Evolutionary conservation across 53 echinoderm and acorn worm genomes (phyloP), one percentile per base, ranked within the genome.

Genomic region (Crossaster papposus): DNA sequence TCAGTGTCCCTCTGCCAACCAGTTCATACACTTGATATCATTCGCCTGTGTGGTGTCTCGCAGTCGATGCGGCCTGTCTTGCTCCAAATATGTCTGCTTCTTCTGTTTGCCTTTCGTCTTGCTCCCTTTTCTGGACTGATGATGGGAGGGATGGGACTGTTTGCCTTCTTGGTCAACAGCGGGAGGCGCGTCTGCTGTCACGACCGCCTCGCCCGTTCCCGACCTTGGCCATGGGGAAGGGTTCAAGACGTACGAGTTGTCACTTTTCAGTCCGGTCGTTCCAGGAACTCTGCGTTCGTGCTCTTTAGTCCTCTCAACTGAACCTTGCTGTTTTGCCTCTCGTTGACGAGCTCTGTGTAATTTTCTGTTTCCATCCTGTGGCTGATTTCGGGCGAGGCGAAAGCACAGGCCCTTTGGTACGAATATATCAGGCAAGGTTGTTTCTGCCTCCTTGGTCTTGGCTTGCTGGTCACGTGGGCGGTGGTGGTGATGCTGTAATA

Each of bases 11-110:
- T 87, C 87, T 37, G 76, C 63, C 1, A 87, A 35, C 87, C 87
- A 87, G n/a, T n/a, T 87, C 54, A 44, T 75, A 26, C 87, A 87
- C 36, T 87, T 87, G 62, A 87, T 75, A 53, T 87, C 87, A 1
- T n/a, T n/a, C n/a, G 87, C 87, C 26, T 87, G 77, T 51, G 87
- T 28, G 4, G 58, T 55, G 58, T 87, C 87, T 38, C 77, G 29
- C 14, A 77, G 23, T 24, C 76, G 55, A 53, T 36, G 34, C 18
- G 87, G 87, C 53, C 77, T 75, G 20, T 87, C 87, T 6, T 34
- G 58, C 53, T 87, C 87, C 37, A 30, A 23, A 1, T 36, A 26
- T 31, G 23, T 20, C 51, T 51, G 36, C 62, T 86, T 86, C 86
- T 75, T 53, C 53, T 85, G 72, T 64, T 87, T 75, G 35, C 77